Evolutionary conservation across 37 sponge, comb jelly and placozoan species (phyloP), one percentile per base, ranked within the genome.

Genomic region (Geodia barretti): DNA sequence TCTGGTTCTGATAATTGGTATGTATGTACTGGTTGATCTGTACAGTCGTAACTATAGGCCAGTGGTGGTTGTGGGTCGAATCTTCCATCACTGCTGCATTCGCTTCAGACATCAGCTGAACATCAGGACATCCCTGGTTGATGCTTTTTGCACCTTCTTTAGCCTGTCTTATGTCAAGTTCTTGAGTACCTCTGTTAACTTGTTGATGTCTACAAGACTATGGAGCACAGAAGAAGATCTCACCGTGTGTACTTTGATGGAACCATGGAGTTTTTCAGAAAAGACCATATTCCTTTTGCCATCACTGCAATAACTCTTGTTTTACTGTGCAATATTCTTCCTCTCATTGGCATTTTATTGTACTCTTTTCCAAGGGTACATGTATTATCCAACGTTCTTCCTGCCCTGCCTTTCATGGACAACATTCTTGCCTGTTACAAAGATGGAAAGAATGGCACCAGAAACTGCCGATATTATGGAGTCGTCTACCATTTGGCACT

Each of bases 81-180:
- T 40, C 7, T 70, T 70, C 39, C 37, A 34, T 40, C 31, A 34
- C 9, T 36, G 9, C 4, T 70, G 31, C 39, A 35, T 24, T 70
- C 71, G 36, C 9, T 24, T 70, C 9, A 8, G 71, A n/a, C 31
- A 40, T 37, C 31, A 35, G 31, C 36, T 37, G 36, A 24, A 70
- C 24, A 35, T 35, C 4, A 9, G 24, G 36, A 70, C 71, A 8
- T 70, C 71, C 8, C 7, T 70, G 17, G 24, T 70, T 36, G 71
- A 70, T 34, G 71, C 71, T 36, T 70, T n/a, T 70, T 37, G 39
- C 9, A 70, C 39, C 9, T 35, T 70, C 71, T 36, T 36, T 35
- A 37, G 9, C 14, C 9, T 70, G 14, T 70, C 71, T 4, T 70
- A n/a, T 24, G 9, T 30, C 39, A 70, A 70, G 71, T 8, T 70